Evolutionary conservation across 1,140 invertebrate species (phyloP).

Genomic region (Ceratina calcarata): DNA sequence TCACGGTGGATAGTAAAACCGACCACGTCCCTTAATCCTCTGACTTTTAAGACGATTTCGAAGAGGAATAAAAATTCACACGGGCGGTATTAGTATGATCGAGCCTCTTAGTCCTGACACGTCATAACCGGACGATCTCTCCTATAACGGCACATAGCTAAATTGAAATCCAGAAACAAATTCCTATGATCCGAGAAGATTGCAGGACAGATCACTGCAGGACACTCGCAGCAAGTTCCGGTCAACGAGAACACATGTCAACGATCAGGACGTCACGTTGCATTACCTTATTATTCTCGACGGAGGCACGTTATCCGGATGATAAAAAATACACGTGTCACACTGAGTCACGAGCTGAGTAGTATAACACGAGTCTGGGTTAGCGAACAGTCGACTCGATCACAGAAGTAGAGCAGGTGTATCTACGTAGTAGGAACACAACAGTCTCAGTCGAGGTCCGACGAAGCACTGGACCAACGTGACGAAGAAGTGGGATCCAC

Average conservation of each 20-base stretch:
- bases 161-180: constrained; percentile 1
- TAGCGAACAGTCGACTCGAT: constrained; percentile 27
- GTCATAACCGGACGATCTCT: not conserved
- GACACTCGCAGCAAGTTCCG: constrained; percentile 28
- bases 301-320: constrained; percentile 60
- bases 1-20: not conserved
- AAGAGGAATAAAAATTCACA: not conserved
- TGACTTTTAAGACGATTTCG: not conserved
- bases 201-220: constrained; percentile 23
- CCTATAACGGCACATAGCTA: not conserved
- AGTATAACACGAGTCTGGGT: not conserved
- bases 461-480: constrained; percentile 43
- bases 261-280: constrained; percentile 34
- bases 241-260: constrained; percentile 21
- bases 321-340: constrained; percentile 61
- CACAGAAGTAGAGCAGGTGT: constrained; percentile 12
- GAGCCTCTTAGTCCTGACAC: not conserved
- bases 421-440: constrained; percentile 40
- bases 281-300: constrained; percentile 66
- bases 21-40: too few species aligned
- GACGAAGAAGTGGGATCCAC: constrained; percentile 26
- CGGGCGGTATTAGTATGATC: not conserved
- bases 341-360: constrained; percentile 58
- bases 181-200: not conserved
- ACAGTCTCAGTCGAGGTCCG: constrained; percentile 53